These are phyloP conservation scores for Hydrotaea cyrtoneurina DNA, from an alignment of 2,888 invertebrate genomes.

Conservation along the genomic window DNA sequence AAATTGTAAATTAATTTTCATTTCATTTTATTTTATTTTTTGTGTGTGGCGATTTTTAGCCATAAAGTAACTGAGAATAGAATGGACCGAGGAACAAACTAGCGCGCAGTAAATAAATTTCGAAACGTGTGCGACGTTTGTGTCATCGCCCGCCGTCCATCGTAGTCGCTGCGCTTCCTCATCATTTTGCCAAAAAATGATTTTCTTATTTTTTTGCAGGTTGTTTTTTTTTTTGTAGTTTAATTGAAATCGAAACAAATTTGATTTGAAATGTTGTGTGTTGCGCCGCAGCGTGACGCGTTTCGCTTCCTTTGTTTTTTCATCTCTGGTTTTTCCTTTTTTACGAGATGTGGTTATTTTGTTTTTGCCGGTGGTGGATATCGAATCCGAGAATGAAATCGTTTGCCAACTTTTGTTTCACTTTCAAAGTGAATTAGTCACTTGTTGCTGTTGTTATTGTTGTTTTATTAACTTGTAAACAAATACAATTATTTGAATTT, in stretches of 20 bases:
- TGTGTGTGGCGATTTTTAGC: too few species aligned
- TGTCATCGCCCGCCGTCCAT: slow-evolving; percentile 12
- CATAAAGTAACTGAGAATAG: slow-evolving; percentile 29
- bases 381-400: background rate
- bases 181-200: slow-evolving; percentile 58
- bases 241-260: slow-evolving; percentile 59
- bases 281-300: background rate
- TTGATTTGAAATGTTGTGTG: slow-evolving; percentile 39
- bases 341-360: background rate
- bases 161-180: slow-evolving; percentile 52
- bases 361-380: background rate
- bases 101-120: slow-evolving; percentile 22
- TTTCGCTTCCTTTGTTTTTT: too few species aligned
- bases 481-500: slow-evolving; percentile 35
- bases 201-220: slow-evolving; percentile 12
- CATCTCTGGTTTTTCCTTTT: too few species aligned
- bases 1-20: too few species aligned
- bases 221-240: slow-evolving; percentile 6
- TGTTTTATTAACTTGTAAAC: slow-evolving; percentile 45
- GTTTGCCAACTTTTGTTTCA: slow-evolving; percentile 21
- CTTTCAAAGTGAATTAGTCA: slow-evolving; percentile 19
- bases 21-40: slow-evolving; percentile 32
- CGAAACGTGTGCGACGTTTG: background rate
- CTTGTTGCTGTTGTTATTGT: background rate
- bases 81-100: background rate